Evolutionary conservation across 2,113 vertebrate species (phyloP).

Genomic region (Bujurquina vittata): DNA sequence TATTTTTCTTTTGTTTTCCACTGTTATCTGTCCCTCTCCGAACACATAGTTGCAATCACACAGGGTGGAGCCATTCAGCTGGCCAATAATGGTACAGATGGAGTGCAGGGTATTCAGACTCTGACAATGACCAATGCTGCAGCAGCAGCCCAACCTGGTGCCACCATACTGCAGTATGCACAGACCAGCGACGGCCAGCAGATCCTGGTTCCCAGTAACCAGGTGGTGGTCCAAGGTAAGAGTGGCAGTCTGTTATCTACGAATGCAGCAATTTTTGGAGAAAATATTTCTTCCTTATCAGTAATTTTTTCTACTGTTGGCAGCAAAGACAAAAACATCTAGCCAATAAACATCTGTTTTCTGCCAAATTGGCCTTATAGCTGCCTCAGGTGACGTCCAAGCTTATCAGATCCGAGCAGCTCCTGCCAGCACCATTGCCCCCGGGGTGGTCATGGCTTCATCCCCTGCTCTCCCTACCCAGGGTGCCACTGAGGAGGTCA

Average conservation of each 20-base stretch:
- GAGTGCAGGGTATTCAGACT: constrained; percentile 94
- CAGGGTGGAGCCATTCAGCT: constrained; percentile 97
- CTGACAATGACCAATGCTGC: constrained; percentile 91
- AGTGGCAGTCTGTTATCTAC: neutral
- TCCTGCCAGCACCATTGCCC: constrained; percentile 90
- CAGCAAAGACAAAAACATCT: neutral
- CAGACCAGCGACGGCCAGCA: constrained; percentile 98
- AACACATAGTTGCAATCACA: constrained; percentile 91
- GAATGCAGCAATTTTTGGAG: neutral
- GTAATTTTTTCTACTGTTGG: neutral
- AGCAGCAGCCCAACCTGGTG: constrained; percentile 88
- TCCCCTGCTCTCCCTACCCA: constrained; percentile 89
- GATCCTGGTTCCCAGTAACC: constrained; percentile 97
- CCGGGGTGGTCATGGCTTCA: constrained; percentile 94
- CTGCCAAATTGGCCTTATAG: constrained; percentile 63
- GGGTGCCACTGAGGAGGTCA: constrained; percentile 91
- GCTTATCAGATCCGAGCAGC: constrained; percentile 96
- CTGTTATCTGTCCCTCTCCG: neutral
- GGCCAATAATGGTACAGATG: constrained; percentile 96
- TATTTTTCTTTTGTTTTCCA: neutral
- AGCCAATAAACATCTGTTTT: neutral
- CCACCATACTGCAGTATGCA: constrained; percentile 97
- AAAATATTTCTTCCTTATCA: neutral
- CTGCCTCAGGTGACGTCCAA: constrained; percentile 95
- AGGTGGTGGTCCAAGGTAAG: constrained; percentile 97